Percentiles rank a stretch among this genome's conserved stretches.
phyloP scores from a whole-genome alignment of 2,888 invertebrate genomes.

The Laspeyria flexula region DNA sequence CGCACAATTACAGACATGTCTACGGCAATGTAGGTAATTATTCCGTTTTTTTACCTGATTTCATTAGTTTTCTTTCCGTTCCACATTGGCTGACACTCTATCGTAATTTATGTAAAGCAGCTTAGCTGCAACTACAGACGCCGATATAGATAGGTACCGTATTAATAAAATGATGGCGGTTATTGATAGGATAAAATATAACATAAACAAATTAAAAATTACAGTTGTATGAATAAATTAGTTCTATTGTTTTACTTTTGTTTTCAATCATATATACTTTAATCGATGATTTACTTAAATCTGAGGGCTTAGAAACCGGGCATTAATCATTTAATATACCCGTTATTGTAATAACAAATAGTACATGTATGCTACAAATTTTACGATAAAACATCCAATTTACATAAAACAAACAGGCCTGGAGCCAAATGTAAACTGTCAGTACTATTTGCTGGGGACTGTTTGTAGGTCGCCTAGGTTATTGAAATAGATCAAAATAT shows the following conservation, averaged over 20 bases:
- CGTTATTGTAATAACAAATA: too few relatives aligned
- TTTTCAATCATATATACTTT: too few relatives aligned
- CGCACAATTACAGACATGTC: constrained; percentile 45
- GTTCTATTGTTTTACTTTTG: too few relatives aligned
- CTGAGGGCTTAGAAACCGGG: too few relatives aligned
- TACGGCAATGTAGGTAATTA: constrained; percentile 45
- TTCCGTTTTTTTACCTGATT: constrained; percentile 39
- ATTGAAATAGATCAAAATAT: constrained; percentile 35
- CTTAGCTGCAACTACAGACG: constrained; percentile 6
- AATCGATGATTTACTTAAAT: too few relatives aligned
- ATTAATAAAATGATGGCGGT: not conserved
- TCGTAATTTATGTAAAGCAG: constrained; percentile 35
- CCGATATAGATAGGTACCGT: not conserved
- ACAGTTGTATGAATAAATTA: too few relatives aligned
- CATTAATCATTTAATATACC: too few relatives aligned
- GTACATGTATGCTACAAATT: too few relatives aligned
- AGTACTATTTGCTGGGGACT: constrained; percentile 15
- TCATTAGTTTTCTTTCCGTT: constrained; percentile 43
- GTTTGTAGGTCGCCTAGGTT: constrained; percentile 29
- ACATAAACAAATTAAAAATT: too few relatives aligned
- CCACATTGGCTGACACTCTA: constrained; percentile 34
- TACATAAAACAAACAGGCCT: constrained; percentile 10
- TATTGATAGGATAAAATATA: too few relatives aligned
- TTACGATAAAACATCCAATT: constrained; percentile 3
- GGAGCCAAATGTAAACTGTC: constrained; percentile 8